Conservation (phyloP, 2,888 invertebrate species). For the Ceraclea dissimilis region DNA sequence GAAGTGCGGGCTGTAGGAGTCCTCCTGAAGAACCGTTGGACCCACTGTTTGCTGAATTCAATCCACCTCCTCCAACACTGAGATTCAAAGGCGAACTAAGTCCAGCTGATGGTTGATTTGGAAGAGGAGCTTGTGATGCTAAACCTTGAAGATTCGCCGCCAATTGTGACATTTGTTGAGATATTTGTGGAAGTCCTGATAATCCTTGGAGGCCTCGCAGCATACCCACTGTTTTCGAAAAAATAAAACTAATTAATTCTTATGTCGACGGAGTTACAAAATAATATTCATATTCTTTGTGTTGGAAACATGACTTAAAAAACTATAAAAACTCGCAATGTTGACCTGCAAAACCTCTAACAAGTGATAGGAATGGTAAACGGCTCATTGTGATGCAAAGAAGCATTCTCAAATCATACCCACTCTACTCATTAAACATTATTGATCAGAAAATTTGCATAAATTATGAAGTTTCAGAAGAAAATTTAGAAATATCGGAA, state of each 20-base stretch:
- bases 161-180: slow-evolving; percentile 47
- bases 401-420: no score
- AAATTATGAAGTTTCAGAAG: no score
- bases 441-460: no score
- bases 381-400: no score
- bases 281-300: no score
- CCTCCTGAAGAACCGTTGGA: slow-evolving; percentile 28
- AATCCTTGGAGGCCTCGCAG: slow-evolving; percentile 51
- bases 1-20: slow-evolving; percentile 54
- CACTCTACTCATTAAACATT: no score
- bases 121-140: slow-evolving; percentile 62
- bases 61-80: slow-evolving; percentile 59
- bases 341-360: no score
- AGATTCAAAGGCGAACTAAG: slow-evolving; percentile 78
- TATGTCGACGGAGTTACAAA: no score
- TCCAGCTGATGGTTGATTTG: slow-evolving; percentile 54
- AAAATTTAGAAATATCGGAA: no score
- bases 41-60: slow-evolving; percentile 38
- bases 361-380: no score
- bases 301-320: no score
- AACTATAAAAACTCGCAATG: no score
- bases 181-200: slow-evolving; percentile 49
- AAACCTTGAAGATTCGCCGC: slow-evolving; percentile 69
- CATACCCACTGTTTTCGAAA: slow-evolving; percentile 54
- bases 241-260: neutral